A percentile compares a stretch with the other conserved stretches of the same genome.
These are phyloP conservation scores for Coelopa frigida DNA, from an alignment of 1,140 invertebrate species.

Conservation along the genomic window DNA sequence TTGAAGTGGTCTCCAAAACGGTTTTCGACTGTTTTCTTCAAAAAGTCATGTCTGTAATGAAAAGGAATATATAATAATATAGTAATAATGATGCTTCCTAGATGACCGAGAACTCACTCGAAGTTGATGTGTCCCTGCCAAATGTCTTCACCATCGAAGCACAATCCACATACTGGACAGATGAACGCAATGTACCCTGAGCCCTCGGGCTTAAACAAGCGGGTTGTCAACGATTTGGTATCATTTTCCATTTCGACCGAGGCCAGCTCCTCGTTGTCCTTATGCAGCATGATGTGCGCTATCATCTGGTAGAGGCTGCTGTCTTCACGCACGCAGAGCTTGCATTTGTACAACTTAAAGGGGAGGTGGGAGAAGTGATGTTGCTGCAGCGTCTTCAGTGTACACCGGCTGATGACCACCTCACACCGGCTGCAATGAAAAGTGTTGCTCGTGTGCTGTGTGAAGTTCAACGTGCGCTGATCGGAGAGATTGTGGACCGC, in stretches of 20 bases:
- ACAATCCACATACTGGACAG: constrained; percentile 4
- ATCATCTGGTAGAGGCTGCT: constrained; percentile 4
- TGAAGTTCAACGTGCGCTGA: constrained; percentile 4
- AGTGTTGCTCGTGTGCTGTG: not conserved
- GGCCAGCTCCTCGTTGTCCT: not conserved
- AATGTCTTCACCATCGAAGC: constrained; percentile 1
- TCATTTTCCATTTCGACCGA: not conserved
- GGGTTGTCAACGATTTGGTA: not conserved
- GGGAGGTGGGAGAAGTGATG: constrained; percentile 8
- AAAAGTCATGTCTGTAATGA: constrained; percentile 4
- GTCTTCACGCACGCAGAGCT: constrained; percentile 3
- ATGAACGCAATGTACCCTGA: constrained; percentile 2
- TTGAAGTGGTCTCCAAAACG: constrained; percentile 9
- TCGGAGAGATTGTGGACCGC: not conserved
- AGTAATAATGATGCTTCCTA: not conserved
- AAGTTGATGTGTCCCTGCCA: constrained; percentile 9
- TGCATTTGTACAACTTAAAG: constrained; percentile 5
- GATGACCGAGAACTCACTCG: not conserved
- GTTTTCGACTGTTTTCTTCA: constrained; percentile 7
- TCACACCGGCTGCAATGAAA: not conserved
- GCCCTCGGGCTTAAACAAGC: constrained; percentile 4
- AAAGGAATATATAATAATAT: not conserved
- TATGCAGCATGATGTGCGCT: constrained; percentile 8
- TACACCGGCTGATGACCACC: not conserved
- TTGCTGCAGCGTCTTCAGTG: constrained; percentile 5